A percentile compares a stretch with the other conserved stretches of the same genome.
phyloP scores from a whole-genome alignment of 2,797 vertebrate species.

The Clarias fuscus region DNA sequence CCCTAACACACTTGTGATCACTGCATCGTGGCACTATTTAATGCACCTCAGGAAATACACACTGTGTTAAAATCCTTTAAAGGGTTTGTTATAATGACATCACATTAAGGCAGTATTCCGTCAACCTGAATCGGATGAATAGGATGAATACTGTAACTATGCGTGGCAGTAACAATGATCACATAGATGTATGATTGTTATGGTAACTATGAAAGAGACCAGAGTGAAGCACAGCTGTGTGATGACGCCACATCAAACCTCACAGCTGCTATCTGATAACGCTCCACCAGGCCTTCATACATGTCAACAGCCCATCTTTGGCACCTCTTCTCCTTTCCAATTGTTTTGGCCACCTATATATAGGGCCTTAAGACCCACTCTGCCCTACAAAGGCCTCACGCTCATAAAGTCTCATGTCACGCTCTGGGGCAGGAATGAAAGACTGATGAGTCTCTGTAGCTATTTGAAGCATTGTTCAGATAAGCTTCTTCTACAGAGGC shows the following conservation, averaged over 20 bases:
- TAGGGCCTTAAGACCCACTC: constrained; percentile 46
- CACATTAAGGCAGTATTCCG: not conserved
- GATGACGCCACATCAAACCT: constrained; percentile 38
- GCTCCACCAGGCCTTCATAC: constrained; percentile 55
- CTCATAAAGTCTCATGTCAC: constrained; percentile 33
- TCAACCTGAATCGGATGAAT: not conserved
- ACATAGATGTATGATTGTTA: constrained; percentile 18
- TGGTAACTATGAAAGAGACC: constrained; percentile 32
- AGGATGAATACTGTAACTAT: not conserved
- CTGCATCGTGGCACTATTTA: not conserved
- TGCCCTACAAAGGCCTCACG: constrained; percentile 43
- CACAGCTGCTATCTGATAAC: constrained; percentile 54
- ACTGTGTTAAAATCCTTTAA: not conserved
- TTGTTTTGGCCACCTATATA: constrained; percentile 57
- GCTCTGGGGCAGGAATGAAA: constrained; percentile 63
- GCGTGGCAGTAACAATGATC: not conserved
- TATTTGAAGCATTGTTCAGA: constrained; percentile 82
- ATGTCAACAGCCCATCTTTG: constrained; percentile 68
- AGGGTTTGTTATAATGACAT: not conserved
- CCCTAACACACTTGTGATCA: not conserved
- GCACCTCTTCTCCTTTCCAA: constrained; percentile 50
- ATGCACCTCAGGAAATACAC: not conserved
- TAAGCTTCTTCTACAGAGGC: constrained; percentile 67
- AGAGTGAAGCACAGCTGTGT: constrained; percentile 30
- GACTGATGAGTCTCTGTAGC: constrained; percentile 68